phyloP scores from a whole-genome alignment of 2,888 invertebrate genomes.

The Lycophotia porphyrea region DNA sequence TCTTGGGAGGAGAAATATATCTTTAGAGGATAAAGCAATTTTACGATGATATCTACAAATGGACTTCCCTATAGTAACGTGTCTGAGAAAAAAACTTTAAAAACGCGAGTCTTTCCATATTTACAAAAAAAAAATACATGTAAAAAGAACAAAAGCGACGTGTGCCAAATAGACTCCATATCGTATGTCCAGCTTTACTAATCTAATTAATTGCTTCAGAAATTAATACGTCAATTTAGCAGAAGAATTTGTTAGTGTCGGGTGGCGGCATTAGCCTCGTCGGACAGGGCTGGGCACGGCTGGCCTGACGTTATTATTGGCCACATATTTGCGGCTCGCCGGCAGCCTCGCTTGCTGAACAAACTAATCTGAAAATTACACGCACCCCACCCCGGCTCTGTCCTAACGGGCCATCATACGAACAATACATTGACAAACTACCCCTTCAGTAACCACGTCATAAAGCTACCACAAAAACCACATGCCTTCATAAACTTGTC shows the following conservation, averaged over 20 bases:
- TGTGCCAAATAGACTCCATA: slow-evolving; percentile 10
- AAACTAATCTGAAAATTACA: slow-evolving; percentile 90
- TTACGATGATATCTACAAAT: not conserved
- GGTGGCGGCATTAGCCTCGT: slow-evolving; percentile 33
- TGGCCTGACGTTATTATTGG: slow-evolving; percentile 78
- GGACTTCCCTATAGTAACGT: not conserved
- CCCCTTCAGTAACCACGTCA: slow-evolving; percentile 53
- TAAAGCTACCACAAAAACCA: slow-evolving; percentile 12
- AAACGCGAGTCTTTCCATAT: not conserved
- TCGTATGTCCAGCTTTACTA: slow-evolving; percentile 22
- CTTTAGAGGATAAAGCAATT: not conserved
- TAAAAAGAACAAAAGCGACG: not conserved
- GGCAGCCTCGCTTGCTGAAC: slow-evolving; percentile 82
- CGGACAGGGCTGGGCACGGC: slow-evolving; percentile 33
- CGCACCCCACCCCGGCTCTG: slow-evolving; percentile 68
- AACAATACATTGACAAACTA: slow-evolving; percentile 76
- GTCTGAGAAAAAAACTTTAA: not conserved
- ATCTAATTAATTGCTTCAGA: slow-evolving; percentile 49
- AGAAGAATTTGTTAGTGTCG: slow-evolving; percentile 60
- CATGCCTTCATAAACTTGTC: slow-evolving; percentile 22
- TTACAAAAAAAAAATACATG: not conserved
- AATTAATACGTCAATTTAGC: slow-evolving; percentile 61
- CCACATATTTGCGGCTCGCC: slow-evolving; percentile 83
- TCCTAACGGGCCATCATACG: slow-evolving; percentile 63
- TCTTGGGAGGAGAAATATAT: not conserved